Evolutionary conservation across 2,888 invertebrate genomes (phyloP), one percentile per base, ranked within the genome.

Genomic region (Endotricha flammealis): DNA sequence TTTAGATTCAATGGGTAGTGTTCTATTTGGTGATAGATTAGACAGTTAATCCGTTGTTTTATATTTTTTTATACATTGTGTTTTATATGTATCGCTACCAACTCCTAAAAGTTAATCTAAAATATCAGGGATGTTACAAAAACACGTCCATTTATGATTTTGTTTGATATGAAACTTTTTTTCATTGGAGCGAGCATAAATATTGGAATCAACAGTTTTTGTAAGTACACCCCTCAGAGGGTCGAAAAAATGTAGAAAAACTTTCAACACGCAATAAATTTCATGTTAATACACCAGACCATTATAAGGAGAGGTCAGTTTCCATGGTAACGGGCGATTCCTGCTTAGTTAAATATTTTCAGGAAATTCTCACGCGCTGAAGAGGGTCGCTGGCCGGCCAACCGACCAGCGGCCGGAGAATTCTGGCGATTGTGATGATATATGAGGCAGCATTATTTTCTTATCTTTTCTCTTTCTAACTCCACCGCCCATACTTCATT

Each of bases 391-490:
- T 73, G 72, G 73, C 69, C 71, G 69, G 68, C 66, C 64, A 61
- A 46, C 60, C 65, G n/a, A n/a, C n/a, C n/a, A n/a, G n/a, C 70
- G 69, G 59, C 65, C 69, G 61, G 59, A 71, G 77, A 81, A 78
- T 81, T 81, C 73, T 74, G 68, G 81, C 78, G 83, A 82, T 83
- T 85, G 78, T 69, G 73, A 85, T 87, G 85, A 87, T 85, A 83
- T 86, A 86, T 82, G 82, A 69, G 69, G 67, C 76, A 66, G 83
- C 75, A 83, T 86, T 86, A 85, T 85, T 82, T 85, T 81, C 86
- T 85, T 85, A 85, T 86, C 86, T 81, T 78, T 75, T 79, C 80
- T 80, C 78, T 79, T 78, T 80, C 81, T 83, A 79, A 78, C 82
- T 80, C 77, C 75, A 77, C 73, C 72, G 69, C 58, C 73, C 79